Base-by-base conservation (phyloP, 2,113 vertebrate species). In the Megalops atlanticus region DNA sequence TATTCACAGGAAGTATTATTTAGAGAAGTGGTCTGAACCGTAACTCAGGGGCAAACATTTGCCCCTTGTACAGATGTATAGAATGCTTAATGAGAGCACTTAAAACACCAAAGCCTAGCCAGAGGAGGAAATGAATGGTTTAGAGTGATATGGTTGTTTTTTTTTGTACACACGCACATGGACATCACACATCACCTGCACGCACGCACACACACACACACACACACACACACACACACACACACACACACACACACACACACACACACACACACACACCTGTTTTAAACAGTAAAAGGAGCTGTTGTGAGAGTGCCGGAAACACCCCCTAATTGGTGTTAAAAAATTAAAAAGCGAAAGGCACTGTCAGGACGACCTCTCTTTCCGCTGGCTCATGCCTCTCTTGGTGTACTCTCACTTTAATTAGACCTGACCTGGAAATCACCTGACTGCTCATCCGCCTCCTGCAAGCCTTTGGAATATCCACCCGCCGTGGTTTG, bases 361-460 rank as follows among this genome's bases (percentile, higher is more conserved):
- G n/a, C 11, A 64, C 45, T 33, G 16, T 77, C 31, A 40, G 39
- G 31, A 77, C 31, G 68, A 74, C 15, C 69, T 47, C 21, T 36
- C 69, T 72, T 35, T 54, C 27, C 21, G 43, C 78, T 39, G 76
- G 89, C 90, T 89, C 85, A 79, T 85, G 88, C 90, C 89, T 93
- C 87, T 90, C 76, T 90, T 88, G 89, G 91, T 88, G 86, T 90
- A 85, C 89, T 90, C 90, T 91, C 90, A 92, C 88, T 92, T 93
- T 93, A 93, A 93, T 92, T 92, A 92, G 88, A 92, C 87, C 87
- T 92, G 92, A 93, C 90, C 91, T 91, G 90, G 91, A 87, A 92
- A 93, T 92, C 91, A 93, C 91, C 92, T 92, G 92, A 92, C 91
- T 86, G 89, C 87, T 90, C 84, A 85, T 91, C 87, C 88, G 83